phyloP scores from a whole-genome alignment of 2,888 invertebrate species.

The Acleris sparsana region DNA sequence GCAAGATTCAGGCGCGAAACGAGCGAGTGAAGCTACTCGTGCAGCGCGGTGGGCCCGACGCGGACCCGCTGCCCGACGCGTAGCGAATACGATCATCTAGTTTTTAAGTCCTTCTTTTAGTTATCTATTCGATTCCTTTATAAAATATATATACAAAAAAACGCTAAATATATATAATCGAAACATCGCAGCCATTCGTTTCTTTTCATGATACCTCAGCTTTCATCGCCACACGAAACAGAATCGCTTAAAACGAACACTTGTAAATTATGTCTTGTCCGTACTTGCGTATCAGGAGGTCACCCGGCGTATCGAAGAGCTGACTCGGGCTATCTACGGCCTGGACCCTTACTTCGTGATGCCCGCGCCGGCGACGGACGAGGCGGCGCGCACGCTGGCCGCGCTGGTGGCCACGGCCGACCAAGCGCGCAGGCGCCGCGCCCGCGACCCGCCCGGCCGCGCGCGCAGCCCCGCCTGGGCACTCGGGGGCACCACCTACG shows the following conservation, averaged over 20 bases:
- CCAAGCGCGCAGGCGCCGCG: constrained; percentile 40
- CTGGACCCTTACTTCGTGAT: constrained; percentile 89
- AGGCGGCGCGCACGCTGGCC: constrained; percentile 82
- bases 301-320: constrained; percentile 88
- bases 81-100: constrained; percentile 67
- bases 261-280: constrained; percentile 78
- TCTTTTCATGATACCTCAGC: constrained; percentile 63
- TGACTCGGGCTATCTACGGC: constrained; percentile 88
- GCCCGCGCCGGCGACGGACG: constrained; percentile 86
- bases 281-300: constrained; percentile 87
- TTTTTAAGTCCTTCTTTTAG: constrained; percentile 63
- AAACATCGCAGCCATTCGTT: constrained; percentile 73
- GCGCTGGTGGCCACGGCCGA: constrained; percentile 49
- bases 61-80: constrained; percentile 88
- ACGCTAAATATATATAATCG: constrained; percentile 71
- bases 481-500: constrained; percentile 89
- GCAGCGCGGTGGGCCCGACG: constrained; percentile 93
- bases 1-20: constrained; percentile 93
- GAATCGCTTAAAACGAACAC: constrained; percentile 53
- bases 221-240: constrained; percentile 50
- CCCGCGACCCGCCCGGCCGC: constrained; percentile 54
- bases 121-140: constrained; percentile 63
- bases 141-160: constrained; percentile 59
- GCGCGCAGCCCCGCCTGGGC: constrained; percentile 89
- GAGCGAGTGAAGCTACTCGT: constrained; percentile 94